Evolutionary conservation across 2,113 vertebrate species (phyloP).

Genomic region (Cyanocitta stelleri): DNA sequence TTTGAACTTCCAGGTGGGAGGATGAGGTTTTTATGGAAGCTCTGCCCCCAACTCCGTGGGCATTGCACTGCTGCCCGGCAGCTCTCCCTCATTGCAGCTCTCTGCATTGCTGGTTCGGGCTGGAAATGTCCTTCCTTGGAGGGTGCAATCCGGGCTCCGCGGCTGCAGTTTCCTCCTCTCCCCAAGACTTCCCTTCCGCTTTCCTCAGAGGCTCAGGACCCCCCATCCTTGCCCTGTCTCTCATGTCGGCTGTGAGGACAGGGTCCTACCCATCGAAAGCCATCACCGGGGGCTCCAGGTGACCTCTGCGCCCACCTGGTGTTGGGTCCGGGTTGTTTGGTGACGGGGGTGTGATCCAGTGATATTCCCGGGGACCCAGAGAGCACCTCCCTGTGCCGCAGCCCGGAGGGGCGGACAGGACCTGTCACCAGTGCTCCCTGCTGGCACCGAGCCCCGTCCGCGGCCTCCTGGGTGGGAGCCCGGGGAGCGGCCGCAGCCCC

Average conservation of each 20-base stretch:
- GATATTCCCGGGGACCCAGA: rapidly evolving
- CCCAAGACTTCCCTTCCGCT: neutral
- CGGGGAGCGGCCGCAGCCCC: neutral
- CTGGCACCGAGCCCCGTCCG: neutral
- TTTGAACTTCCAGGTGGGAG: neutral
- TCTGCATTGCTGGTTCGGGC: neutral
- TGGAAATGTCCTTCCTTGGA: neutral
- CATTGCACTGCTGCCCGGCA: rapidly evolving
- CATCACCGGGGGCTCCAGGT: rapidly evolving
- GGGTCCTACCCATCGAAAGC: neutral
- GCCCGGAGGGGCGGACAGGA: neutral
- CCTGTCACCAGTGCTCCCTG: rapidly evolving
- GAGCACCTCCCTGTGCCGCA: neutral
- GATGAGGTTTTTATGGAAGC: neutral
- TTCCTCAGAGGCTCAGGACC: neutral
- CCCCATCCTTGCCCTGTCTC: neutral
- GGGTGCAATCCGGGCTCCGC: neutral
- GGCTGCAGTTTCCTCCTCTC: no score
- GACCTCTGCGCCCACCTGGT: neutral
- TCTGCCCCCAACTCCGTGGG: rapidly evolving
- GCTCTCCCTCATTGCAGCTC: neutral
- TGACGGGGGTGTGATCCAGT: rapidly evolving
- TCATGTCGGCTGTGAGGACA: rapidly evolving
- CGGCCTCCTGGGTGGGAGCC: neutral
- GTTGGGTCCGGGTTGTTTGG: neutral